A percentile compares a stretch with the other conserved stretches of the same genome.
Conservation (phyloP, 2,888 invertebrate species). For the Cephus pulcher region DNA sequence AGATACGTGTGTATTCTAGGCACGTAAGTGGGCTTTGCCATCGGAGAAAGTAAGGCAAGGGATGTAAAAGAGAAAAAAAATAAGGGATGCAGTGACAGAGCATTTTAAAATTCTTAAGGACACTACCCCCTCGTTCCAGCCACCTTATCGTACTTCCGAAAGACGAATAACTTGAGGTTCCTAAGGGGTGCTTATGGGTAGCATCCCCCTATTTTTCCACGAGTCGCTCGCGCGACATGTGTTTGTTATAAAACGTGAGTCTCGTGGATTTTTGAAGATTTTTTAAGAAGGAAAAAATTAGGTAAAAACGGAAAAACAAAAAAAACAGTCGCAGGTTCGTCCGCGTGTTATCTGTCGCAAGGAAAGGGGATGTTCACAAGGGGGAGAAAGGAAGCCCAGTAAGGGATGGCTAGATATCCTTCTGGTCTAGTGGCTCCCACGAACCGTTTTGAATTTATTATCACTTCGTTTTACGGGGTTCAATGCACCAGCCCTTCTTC, state of each 20-base stretch:
- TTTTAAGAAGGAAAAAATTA: conserved; percentile 11
- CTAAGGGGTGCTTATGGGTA: not conserved
- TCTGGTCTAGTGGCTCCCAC: conserved; percentile 4
- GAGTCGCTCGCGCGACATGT: conserved; percentile 16
- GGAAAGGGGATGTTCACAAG: not conserved
- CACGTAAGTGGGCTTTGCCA: not conserved
- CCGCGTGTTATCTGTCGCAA: not conserved
- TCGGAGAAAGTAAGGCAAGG: not conserved
- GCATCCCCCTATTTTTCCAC: not conserved
- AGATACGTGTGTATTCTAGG: not conserved
- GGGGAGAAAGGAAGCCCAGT: not conserved
- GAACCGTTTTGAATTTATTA: conserved; percentile 5
- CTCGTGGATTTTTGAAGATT: conserved; percentile 54
- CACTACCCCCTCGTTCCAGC: not conserved
- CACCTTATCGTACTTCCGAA: not conserved
- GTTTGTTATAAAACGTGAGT: conserved; percentile 47
- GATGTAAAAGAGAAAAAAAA: not conserved
- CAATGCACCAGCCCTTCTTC: conserved; percentile 38
- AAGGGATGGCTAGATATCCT: conserved; percentile 4
- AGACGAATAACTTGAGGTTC: not conserved
- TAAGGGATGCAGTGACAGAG: not conserved
- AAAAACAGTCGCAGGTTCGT: not conserved
- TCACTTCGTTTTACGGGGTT: conserved; percentile 29
- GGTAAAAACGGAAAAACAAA: not conserved
- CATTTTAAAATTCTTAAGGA: not conserved